Evolutionary conservation across 1,140 invertebrate genomes (phyloP), one percentile per base, ranked within the genome.

Genomic region (Drosophila rufa): DNA sequence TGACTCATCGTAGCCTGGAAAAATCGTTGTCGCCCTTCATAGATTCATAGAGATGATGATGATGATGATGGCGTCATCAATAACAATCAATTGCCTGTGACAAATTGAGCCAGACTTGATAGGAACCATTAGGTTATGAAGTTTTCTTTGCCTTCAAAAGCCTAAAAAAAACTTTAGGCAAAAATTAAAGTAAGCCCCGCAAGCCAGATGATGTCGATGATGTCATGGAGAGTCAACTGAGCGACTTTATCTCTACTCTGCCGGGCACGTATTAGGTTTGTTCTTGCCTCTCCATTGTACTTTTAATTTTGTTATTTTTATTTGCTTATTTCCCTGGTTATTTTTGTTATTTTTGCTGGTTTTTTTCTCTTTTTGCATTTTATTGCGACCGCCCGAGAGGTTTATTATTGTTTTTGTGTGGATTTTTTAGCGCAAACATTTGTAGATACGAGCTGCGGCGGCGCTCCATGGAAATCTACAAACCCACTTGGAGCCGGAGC

Each of bases 1-100:
- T 74, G 61, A 80, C 61, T 80, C 80, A 82, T 77, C 46, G 50
- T 36, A 36, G 33, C 43, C 19, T 50, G 55, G 69, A 43, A 73
- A 71, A 73, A 73, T 71, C 36, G n/a, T 43, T 15, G 57, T 57
- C 40, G 75, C 65, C 68, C 64, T 74, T 47, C 47, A 53, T 71
- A 22, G 22, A 50, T 43, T 55, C 51, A 38, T 55, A 36, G 33
- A 42, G 27, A 30, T 27, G 70, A 43, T 50, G 11, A 3, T 38
- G 47, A 14, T 11, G 19, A 42, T 53, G 70, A 75, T 85, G 75
- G 60, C 82, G 70, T 89, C 85, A 89, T 75, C 80, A 89, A 87
- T 89, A 87, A 78, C 74, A 84, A 84, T 87, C 84, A 87, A 87
- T 87, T 87, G 84, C 40, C 85, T 89, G 85, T 87, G 84, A 87